Conservation (phyloP, 2,113 vertebrate genomes). For the Hippocampus barbouri region DNA sequence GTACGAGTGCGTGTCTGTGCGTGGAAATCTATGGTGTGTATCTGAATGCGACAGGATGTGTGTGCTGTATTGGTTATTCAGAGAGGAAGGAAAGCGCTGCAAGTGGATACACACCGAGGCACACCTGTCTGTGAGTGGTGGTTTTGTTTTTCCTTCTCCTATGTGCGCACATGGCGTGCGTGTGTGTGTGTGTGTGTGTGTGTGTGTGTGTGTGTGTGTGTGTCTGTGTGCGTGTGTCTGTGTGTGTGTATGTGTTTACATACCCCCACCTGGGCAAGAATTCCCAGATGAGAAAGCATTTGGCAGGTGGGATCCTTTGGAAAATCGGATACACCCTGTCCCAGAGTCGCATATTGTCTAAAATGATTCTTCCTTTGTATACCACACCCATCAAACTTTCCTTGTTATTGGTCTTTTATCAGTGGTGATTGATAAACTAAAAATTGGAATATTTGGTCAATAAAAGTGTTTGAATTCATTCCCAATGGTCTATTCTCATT, state of each 20-base stretch:
- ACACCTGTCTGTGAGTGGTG: constrained; percentile 40
- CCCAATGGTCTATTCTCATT: no score
- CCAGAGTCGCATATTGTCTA: constrained; percentile 35
- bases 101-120: constrained; percentile 34
- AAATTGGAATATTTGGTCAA: not conserved
- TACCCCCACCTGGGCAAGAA: constrained; percentile 56
- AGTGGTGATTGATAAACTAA: not conserved
- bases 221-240: constrained; percentile 12
- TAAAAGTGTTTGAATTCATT: not conserved
- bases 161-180: constrained; percentile 17
- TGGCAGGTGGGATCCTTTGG: constrained; percentile 55
- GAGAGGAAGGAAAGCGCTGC: constrained; percentile 12
- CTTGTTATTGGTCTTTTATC: constrained; percentile 1
- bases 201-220: constrained; percentile 20
- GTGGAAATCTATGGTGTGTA: constrained; percentile 38
- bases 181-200: not conserved
- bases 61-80: constrained; percentile 20
- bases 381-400: constrained; percentile 2
- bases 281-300: constrained; percentile 52
- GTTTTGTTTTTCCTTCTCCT: constrained; percentile 11
- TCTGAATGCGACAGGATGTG: constrained; percentile 36
- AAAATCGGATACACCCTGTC: constrained; percentile 41
- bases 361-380: constrained; percentile 7
- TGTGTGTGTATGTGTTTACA: constrained; percentile 32
- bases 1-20: constrained; percentile 33